Percentiles rank a stretch among this genome's conserved stretches.
These are phyloP conservation scores for Amphiprion percula DNA, from an alignment of 2,113 vertebrate genomes.

Conservation along the genomic window DNA sequence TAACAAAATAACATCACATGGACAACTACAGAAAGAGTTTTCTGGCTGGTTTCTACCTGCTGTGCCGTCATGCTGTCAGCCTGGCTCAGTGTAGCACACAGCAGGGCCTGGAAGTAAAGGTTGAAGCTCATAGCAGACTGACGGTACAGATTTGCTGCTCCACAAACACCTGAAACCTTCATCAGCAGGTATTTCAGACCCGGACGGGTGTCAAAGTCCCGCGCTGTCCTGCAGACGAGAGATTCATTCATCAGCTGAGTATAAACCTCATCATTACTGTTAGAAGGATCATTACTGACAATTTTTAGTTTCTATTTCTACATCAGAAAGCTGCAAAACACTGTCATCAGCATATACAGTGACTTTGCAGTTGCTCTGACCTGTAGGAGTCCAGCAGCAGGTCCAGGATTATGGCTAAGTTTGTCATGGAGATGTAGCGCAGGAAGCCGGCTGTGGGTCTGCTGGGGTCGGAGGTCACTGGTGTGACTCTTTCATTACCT, in stretches of 20 bases:
- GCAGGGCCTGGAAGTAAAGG: conserved; percentile 94
- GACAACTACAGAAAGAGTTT: no score
- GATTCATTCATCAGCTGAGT: background rate
- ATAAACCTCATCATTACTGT: no score
- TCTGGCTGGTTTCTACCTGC: conserved; percentile 71
- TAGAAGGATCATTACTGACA: no score
- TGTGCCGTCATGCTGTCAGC: conserved; percentile 91
- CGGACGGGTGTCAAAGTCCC: conserved; percentile 96
- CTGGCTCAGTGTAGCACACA: conserved; percentile 92
- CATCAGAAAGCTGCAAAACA: background rate
- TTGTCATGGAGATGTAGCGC: conserved; percentile 97
- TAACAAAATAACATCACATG: no score
- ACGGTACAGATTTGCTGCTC: conserved; percentile 95
- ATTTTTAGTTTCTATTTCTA: background rate
- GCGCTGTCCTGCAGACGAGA: conserved; percentile 84
- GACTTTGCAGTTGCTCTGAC: conserved; percentile 21
- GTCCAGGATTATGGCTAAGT: conserved; percentile 96
- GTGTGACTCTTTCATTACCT: conserved; percentile 82
- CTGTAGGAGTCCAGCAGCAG: conserved; percentile 96
- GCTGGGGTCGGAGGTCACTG: conserved; percentile 85
- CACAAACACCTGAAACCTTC: conserved; percentile 95
- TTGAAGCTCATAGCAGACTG: conserved; percentile 98
- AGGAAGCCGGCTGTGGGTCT: conserved; percentile 91
- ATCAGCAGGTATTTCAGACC: conserved; percentile 97
- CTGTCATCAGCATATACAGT: background rate